phyloP scores from a whole-genome alignment of 2,888 invertebrate species.

The Drosophila setosimentum region DNA sequence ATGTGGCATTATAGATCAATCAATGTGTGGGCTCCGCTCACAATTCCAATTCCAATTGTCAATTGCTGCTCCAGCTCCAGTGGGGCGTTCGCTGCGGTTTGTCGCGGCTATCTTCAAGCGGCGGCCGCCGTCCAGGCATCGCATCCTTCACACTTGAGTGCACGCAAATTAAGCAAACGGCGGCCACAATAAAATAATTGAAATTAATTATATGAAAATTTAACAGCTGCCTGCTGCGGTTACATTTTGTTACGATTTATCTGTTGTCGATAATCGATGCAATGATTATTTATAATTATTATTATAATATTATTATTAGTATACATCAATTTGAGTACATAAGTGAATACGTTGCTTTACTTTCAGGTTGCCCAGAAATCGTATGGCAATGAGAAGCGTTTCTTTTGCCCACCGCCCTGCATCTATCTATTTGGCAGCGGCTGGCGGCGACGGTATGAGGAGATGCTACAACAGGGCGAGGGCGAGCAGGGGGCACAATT shows the following conservation, averaged over 20 bases:
- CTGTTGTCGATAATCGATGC: conserved; percentile 55
- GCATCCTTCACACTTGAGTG: conserved; percentile 85
- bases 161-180: conserved; percentile 79
- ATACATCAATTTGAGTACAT: neutral
- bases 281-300: conserved; percentile 24
- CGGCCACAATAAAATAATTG: conserved; percentile 80
- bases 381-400: conserved; percentile 99
- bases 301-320: conserved; percentile 12
- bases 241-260: conserved; percentile 62
- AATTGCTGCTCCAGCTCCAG: conserved; percentile 37
- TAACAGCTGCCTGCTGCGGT: conserved; percentile 77
- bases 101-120: conserved; percentile 75
- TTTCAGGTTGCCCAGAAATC: conserved; percentile 97
- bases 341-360: neutral
- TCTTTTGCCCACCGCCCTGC: conserved; percentile 99
- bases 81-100: conserved; percentile 59
- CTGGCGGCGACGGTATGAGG: conserved; percentile 97
- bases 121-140: conserved; percentile 66
- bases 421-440: conserved; percentile 99
- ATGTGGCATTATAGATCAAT: conserved; percentile 10
- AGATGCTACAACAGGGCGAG: conserved; percentile 95
- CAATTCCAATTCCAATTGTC: conserved; percentile 9
- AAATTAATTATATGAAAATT: conserved; percentile 82
- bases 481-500: conserved; percentile 96
- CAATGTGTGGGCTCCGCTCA: conserved; percentile 19